These are phyloP conservation scores for Brachyptera risi DNA, from an alignment of 2,888 invertebrate species.

Conservation along the genomic window DNA sequence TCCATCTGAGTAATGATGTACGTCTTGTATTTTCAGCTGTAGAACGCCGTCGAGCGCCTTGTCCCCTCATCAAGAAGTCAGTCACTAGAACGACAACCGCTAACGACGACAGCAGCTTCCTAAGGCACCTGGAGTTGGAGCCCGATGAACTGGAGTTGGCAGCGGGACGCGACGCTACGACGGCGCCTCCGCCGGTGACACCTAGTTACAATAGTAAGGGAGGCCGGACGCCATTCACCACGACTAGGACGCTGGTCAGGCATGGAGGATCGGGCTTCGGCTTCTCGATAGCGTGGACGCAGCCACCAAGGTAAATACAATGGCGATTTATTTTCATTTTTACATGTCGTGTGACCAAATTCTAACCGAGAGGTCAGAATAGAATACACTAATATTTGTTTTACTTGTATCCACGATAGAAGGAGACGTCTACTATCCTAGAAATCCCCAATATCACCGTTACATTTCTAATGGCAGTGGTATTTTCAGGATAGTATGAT, in stretches of 20 bases:
- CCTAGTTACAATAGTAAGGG: conserved; percentile 53
- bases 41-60: not conserved
- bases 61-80: not conserved
- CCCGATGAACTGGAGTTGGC: conserved; percentile 66
- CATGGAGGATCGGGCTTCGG: conserved; percentile 62
- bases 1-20: too few species aligned
- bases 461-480: too few species aligned
- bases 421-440: too few species aligned
- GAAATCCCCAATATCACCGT: too few species aligned
- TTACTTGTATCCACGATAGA: too few species aligned
- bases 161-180: conserved; percentile 46
- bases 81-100: conserved; percentile 2
- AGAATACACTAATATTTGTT: too few species aligned
- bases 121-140: conserved; percentile 73
- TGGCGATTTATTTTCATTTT: not conserved
- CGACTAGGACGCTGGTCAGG: conserved; percentile 59
- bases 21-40: not conserved
- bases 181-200: conserved; percentile 44
- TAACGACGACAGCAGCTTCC: conserved; percentile 41
- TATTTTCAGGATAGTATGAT: too few species aligned
- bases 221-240: conserved; percentile 80
- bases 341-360: not conserved
- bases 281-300: conserved; percentile 85
- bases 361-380: too few species aligned
- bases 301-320: conserved; percentile 59